phyloP scores from a whole-genome alignment of 2,113 vertebrate genomes.

The Elachura formosa region DNA sequence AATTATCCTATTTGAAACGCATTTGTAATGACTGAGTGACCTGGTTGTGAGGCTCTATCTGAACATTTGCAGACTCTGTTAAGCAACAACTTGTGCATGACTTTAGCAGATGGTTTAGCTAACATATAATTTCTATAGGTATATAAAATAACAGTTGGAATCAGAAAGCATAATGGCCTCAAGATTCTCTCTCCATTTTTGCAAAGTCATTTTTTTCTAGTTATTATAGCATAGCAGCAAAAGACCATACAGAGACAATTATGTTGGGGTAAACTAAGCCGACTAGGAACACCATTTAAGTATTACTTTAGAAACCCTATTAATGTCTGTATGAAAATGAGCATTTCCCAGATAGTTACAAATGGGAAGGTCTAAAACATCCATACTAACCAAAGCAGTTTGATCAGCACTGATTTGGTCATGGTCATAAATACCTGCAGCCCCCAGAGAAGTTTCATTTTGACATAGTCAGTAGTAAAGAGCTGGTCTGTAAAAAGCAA shows the following conservation, averaged over 20 bases:
- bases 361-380: neutral
- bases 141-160: conserved; percentile 61
- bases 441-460: neutral
- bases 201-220: conserved; percentile 38
- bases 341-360: neutral
- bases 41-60: conserved; percentile 38
- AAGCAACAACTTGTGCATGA: conserved; percentile 48
- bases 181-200: conserved; percentile 40
- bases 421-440: neutral
- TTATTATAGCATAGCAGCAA: neutral
- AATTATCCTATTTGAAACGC: conserved; percentile 41
- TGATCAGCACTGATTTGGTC: neutral
- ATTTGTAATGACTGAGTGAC: conserved; percentile 61
- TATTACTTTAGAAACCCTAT: neutral
- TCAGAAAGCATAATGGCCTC: conserved; percentile 32
- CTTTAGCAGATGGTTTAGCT: conserved; percentile 65
- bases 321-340: neutral
- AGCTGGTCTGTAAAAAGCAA: neutral
- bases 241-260: neutral
- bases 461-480: neutral
- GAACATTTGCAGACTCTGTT: conserved; percentile 63
- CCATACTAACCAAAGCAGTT: neutral
- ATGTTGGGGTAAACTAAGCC: neutral
- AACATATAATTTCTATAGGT: conserved; percentile 64
- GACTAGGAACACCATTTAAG: neutral